Percentiles rank a stretch among this genome's conserved stretches.
phyloP scores from a whole-genome alignment of 2,888 invertebrate genomes.

The Scaptomyza cyrtandrae region DNA sequence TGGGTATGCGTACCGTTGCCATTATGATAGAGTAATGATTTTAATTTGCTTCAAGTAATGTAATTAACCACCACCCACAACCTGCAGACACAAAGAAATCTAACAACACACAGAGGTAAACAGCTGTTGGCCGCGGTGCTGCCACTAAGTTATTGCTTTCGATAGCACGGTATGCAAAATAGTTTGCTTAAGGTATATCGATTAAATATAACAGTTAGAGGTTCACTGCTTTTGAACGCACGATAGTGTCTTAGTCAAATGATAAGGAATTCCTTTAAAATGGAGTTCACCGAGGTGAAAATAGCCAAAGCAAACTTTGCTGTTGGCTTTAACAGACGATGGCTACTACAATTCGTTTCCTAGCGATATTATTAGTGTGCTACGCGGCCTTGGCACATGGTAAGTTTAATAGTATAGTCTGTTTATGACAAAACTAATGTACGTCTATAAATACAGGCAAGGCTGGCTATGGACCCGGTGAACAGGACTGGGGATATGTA shows the following conservation, averaged over 20 bases:
- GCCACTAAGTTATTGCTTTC: constrained; percentile 33
- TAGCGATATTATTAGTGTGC: constrained; percentile 44
- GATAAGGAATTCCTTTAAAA: constrained; percentile 58
- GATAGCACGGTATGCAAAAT: background rate
- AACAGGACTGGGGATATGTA: constrained; percentile 91
- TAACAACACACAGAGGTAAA: constrained; percentile 30
- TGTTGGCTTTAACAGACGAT: constrained; percentile 28
- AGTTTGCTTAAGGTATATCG: background rate
- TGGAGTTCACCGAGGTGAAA: background rate
- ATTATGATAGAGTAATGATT: constrained; percentile 84
- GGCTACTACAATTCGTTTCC: constrained; percentile 12
- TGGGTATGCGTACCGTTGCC: constrained; percentile 93
- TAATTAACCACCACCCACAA: constrained; percentile 20
- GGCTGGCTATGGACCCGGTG: constrained; percentile 87
- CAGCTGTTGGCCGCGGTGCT: constrained; percentile 48
- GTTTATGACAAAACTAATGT: background rate
- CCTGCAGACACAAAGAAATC: constrained; percentile 42
- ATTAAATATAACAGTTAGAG: background rate
- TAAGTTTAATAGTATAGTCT: constrained; percentile 1
- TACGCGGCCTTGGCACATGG: constrained; percentile 40
- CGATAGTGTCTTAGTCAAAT: background rate
- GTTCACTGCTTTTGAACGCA: constrained; percentile 2
- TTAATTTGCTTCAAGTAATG: constrained; percentile 7
- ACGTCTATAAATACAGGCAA: constrained; percentile 50
- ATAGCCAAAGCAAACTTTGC: constrained; percentile 12